Evolutionary conservation across 2,888 invertebrate genomes (phyloP).

Genomic region (Rosalia funebris): DNA sequence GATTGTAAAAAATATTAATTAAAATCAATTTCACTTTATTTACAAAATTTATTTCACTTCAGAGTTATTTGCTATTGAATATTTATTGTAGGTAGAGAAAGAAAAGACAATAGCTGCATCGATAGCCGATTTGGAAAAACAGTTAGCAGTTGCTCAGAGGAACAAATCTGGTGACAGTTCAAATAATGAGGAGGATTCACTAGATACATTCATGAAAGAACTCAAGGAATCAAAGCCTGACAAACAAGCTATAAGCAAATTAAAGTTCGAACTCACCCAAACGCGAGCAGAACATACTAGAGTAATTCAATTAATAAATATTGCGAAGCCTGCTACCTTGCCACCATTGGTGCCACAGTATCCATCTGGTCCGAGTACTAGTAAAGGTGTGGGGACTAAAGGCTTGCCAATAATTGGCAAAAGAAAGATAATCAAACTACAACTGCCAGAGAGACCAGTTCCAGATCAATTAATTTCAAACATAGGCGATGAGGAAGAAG

Average conservation of each 20-base stretch:
- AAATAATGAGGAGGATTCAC: constrained; percentile 72
- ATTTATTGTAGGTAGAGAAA: constrained; percentile 70
- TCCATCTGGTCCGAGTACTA: constrained; percentile 33
- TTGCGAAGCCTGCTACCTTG: constrained; percentile 76
- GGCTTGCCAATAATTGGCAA: constrained; percentile 67
- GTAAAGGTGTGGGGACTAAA: constrained; percentile 30
- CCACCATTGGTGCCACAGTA: constrained; percentile 64
- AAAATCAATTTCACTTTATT: too few species aligned
- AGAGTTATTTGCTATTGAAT: background rate
- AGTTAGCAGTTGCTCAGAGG: constrained; percentile 63
- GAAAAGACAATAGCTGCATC: constrained; percentile 65
- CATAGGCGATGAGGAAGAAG: constrained; percentile 61
- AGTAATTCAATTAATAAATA: constrained; percentile 76
- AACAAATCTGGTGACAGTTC: constrained; percentile 46
- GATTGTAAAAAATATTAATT: constrained; percentile 12
- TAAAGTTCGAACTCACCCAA: constrained; percentile 75
- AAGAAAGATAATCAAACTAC: constrained; percentile 68
- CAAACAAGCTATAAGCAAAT: constrained; percentile 71
- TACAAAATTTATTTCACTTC: too few species aligned
- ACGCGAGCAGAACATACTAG: constrained; percentile 76
- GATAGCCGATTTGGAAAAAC: constrained; percentile 70
- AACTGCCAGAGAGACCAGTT: constrained; percentile 52
- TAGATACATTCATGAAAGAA: constrained; percentile 86
- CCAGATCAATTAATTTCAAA: constrained; percentile 48
- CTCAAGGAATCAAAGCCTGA: constrained; percentile 66